These are phyloP conservation scores for Ametastegia equiseti DNA, from an alignment of 2,888 invertebrate species.

Conservation along the genomic window DNA sequence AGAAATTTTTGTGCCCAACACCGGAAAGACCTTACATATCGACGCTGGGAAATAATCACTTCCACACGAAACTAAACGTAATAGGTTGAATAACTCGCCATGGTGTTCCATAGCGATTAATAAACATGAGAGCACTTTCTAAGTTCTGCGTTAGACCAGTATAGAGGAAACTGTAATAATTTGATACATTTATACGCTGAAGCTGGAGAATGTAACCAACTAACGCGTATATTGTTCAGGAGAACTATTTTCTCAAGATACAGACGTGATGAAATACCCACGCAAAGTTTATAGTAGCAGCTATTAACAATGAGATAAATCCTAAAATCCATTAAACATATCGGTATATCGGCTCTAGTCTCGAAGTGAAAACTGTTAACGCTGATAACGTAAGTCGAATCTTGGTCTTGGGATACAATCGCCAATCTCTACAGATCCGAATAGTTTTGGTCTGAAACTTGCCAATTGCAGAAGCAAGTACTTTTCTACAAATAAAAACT, in stretches of 20 bases:
- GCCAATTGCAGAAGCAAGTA: neutral
- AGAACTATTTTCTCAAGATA: neutral
- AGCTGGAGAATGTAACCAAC: neutral
- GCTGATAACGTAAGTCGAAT: neutral
- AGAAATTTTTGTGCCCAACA: slow-evolving; percentile 77
- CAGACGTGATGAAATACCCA: neutral
- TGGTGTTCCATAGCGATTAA: neutral
- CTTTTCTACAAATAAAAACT: neutral
- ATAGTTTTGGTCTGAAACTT: neutral
- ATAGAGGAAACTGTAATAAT: neutral
- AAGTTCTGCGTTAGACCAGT: neutral
- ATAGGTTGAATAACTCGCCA: neutral
- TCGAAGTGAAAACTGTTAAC: neutral
- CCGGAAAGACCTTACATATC: slow-evolving; percentile 75
- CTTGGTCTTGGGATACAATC: too few relatives aligned
- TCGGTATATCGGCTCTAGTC: neutral
- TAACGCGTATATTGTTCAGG: neutral
- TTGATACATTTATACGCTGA: neutral
- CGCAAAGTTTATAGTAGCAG: neutral
- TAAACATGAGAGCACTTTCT: neutral
- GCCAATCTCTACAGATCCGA: too few relatives aligned
- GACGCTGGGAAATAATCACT: slow-evolving; percentile 58
- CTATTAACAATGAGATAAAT: neutral
- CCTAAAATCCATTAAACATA: neutral
- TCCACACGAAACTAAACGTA: neutral